Percentiles rank a stretch among this genome's conserved stretches.
These are phyloP conservation scores for Epistrophe grossulariae DNA, from an alignment of 2,888 invertebrate species.

Conservation along the genomic window DNA sequence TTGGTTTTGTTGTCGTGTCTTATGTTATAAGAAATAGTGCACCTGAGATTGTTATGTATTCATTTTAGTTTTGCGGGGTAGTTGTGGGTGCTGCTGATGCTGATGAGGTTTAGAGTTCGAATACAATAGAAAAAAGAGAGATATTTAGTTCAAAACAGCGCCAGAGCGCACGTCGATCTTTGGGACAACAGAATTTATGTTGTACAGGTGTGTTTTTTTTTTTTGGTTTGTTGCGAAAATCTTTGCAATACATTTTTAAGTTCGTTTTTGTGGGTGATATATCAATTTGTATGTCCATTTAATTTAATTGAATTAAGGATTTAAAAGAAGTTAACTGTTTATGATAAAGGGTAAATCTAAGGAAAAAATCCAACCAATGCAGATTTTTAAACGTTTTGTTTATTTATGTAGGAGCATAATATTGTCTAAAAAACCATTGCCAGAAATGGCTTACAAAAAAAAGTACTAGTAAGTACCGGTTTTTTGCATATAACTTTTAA, in stretches of 20 bases:
- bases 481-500: too few species aligned
- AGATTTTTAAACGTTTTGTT: too few species aligned
- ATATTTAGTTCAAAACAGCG: slow-evolving; percentile 9
- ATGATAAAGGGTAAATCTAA: too few species aligned
- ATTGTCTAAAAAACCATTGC: too few species aligned
- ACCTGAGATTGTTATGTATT: slow-evolving; percentile 55
- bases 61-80: slow-evolving; percentile 20
- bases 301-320: too few species aligned
- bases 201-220: slow-evolving; percentile 11
- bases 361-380: too few species aligned
- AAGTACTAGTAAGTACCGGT: too few species aligned
- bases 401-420: too few species aligned
- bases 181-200: slow-evolving; percentile 26
- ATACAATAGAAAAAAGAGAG: slow-evolving; percentile 2
- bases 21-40: slow-evolving; percentile 43
- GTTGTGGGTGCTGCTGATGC: slow-evolving; percentile 41
- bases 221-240: slow-evolving; percentile 7
- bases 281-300: not conserved
- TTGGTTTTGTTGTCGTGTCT: not conserved
- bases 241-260: not conserved
- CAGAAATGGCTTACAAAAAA: too few species aligned
- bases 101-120: slow-evolving; percentile 21
- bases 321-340: too few species aligned
- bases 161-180: slow-evolving; percentile 13
- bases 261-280: not conserved